phyloP scores from a whole-genome alignment of 2,113 vertebrate species.

The Potamarius usumacintae region DNA sequence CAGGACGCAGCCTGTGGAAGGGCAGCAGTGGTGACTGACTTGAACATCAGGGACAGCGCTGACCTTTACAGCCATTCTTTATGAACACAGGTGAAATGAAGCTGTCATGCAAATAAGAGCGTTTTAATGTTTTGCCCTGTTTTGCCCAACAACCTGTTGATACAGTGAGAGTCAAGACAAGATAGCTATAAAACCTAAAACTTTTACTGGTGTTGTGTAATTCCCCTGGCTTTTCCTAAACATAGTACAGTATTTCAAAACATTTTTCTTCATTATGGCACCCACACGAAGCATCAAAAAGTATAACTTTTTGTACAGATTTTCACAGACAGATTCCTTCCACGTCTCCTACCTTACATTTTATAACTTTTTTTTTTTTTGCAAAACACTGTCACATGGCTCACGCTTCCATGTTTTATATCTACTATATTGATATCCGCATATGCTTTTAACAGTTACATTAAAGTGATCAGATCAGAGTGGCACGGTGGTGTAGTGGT shows the following conservation, averaged over 20 bases:
- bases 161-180: neutral
- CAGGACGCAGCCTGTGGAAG: neutral
- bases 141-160: slow-evolving; percentile 45
- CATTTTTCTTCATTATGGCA: neutral
- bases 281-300: neutral
- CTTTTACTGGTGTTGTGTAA: neutral
- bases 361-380: neutral
- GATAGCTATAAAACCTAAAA: neutral
- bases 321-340: neutral
- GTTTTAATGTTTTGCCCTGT: neutral
- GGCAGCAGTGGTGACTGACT: neutral
- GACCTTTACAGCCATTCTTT: slow-evolving; percentile 4
- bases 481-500: no score
- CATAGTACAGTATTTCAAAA: neutral
- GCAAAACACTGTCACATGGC: neutral
- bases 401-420: neutral
- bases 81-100: neutral
- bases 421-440: neutral
- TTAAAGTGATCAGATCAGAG: neutral
- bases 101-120: neutral
- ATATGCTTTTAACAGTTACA: neutral
- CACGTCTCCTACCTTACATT: neutral
- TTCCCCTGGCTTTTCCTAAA: neutral
- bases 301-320: neutral
- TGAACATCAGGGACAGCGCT: slow-evolving; percentile 5